Evolutionary conservation across 2,888 invertebrate species (phyloP), one percentile per base, ranked within the genome.

Genomic region (Terebella lapidaria): DNA sequence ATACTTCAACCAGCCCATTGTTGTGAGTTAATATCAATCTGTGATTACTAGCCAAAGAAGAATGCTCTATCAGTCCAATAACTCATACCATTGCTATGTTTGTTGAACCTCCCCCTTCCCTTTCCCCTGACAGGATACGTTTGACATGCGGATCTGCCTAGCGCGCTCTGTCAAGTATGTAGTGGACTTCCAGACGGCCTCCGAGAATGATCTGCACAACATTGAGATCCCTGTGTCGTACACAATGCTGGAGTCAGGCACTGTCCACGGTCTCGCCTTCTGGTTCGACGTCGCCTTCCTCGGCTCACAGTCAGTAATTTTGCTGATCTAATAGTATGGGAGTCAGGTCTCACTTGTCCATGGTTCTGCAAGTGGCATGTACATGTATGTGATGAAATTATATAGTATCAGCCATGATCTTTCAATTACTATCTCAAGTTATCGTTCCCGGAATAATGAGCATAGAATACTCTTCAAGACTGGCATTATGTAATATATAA

Each of bases 271-370:
- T 1, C 84, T 99, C 66, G 97, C 97, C 22, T 97, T 99, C 83
- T 99, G 99, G 97, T 99, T 99, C 81, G 96, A 99, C 83, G 96
- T 97, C 26, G 89, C 95, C 67, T 97, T 99, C 82, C 88, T 91
- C 61, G 96, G 97, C 42, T 70, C 75, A 56, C 74, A 72, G 82
- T 82, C 71, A 74, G 77, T 71, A 5, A n/a, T 25, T 5, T 49
- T 49, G 42, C n/a, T 35, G n/a, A 15, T 35, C 42, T 35, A 35
- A 35, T 35, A 15, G n/a, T 35, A 15, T 35, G 42, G 10, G n/a
- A 15, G 42, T n/a, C n/a, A n/a, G n/a, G n/a, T n/a, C n/a, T n/a
- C n/a, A n/a, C n/a, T n/a, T n/a, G n/a, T n/a, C n/a, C n/a, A n/a
- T n/a, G n/a, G n/a, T n/a, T n/a, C n/a, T n/a, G n/a, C n/a, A n/a